Base-by-base conservation (phyloP, 1,140 invertebrate species). In the Venturia canescens region DNA sequence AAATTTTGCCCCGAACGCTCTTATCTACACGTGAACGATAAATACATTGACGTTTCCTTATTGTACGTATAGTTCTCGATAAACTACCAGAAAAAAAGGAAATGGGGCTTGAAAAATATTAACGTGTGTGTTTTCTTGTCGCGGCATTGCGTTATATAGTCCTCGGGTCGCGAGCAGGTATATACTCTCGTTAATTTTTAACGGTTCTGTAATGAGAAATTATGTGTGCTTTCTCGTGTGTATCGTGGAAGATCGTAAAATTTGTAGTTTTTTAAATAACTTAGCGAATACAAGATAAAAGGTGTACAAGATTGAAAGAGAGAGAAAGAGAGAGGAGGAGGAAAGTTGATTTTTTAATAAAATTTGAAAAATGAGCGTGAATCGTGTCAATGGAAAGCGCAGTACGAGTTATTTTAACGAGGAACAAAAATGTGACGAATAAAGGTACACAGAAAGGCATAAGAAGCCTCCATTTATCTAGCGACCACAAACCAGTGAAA, bases 151-250 rank as follows among this genome's bases (percentile, higher is more conserved):
- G n/a, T 53, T 23, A 74, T 53, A 74, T 53, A 21, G 5, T 21
- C 71, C 21, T 7, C 18, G 3, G 1, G 71, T 21, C 23, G 23
- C 23, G 23, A 48, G 31, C 31, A 34, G 31, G 31, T 34, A 53
- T 79, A 79, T 83, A 63, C 21, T 71, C 23, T 83, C 81, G 76
- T 83, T 84, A 86, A 86, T 70, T 80, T 78, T 86, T 82, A 83
- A 86, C 78, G 82, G 84, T 80, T 75, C 50, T 7, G 57, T 80
- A 84, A 86, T 80, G 81, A 83, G 82, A 84, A 34, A 48, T 78
- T 76, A 74, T 31, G 66, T 60, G 50, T 60, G 72, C 16, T 6
- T 75, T 60, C 23, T 57, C 48, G 72, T 75, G 23, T 57, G 23
- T 57, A 75, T 26, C 48, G 48, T 31, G 44, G 67, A 31, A 67